phyloP scores from a whole-genome alignment of 2,888 invertebrate genomes.

The Cryptophagus acutangulus region DNA sequence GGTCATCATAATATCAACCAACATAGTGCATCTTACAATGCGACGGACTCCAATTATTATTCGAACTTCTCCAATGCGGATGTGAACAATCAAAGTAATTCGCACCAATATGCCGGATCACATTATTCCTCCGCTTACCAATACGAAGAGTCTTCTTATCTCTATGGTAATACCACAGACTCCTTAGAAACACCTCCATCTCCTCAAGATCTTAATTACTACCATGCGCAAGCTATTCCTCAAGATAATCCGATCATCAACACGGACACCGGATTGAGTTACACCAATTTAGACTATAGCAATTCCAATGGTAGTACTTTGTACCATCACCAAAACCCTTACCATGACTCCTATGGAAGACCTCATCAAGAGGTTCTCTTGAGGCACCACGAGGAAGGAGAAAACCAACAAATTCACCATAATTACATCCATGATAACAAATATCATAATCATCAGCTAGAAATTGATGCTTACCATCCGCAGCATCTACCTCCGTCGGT shows the following conservation, averaged over 20 bases:
- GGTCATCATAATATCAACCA: slow-evolving; percentile 48
- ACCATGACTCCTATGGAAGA: slow-evolving; percentile 36
- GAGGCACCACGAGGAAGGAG: slow-evolving; percentile 54
- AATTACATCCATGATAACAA: slow-evolving; percentile 53
- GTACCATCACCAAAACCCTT: slow-evolving; percentile 40
- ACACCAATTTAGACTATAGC: slow-evolving; percentile 82
- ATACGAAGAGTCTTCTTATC: slow-evolving; percentile 43
- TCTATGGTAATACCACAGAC: slow-evolving; percentile 38
- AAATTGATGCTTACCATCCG: slow-evolving; percentile 45
- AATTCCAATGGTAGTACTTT: slow-evolving; percentile 43
- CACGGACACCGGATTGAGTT: slow-evolving; percentile 81
- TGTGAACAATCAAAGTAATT: slow-evolving; percentile 36
- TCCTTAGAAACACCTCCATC: slow-evolving; percentile 46
- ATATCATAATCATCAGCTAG: slow-evolving; percentile 42
- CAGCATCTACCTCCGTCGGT: slow-evolving; percentile 36
- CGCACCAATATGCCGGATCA: slow-evolving; percentile 43
- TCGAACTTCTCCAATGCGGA: slow-evolving; percentile 39
- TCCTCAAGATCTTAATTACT: slow-evolving; percentile 49
- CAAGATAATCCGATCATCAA: slow-evolving; percentile 62
- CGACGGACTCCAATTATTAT: slow-evolving; percentile 42
- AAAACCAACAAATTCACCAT: slow-evolving; percentile 46
- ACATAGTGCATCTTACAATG: slow-evolving; percentile 46
- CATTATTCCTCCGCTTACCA: slow-evolving; percentile 45
- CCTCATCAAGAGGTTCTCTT: slow-evolving; percentile 38
- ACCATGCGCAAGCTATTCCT: slow-evolving; percentile 45